Evolutionary conservation across 2,113 vertebrate genomes (phyloP).

Genomic region (Hemiscyllium ocellatum): DNA sequence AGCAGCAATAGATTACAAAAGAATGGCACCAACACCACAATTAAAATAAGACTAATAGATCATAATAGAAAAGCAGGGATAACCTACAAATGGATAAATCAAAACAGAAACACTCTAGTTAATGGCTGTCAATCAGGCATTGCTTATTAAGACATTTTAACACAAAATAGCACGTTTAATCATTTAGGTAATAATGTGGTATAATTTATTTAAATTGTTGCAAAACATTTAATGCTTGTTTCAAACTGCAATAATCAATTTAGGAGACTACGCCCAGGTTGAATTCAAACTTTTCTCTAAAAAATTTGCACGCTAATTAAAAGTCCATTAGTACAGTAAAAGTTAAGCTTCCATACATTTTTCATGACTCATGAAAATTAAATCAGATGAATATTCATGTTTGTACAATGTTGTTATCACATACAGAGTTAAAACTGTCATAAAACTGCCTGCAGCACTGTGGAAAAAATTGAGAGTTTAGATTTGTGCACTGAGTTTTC

Average conservation of each 20-base stretch:
- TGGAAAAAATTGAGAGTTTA: not conserved
- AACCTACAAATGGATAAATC: not conserved
- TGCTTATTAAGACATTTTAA: constrained; percentile 22
- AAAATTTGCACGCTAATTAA: not conserved
- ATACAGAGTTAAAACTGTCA: not conserved
- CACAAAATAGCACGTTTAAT: not conserved
- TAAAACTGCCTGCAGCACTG: not conserved
- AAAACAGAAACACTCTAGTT: not conserved
- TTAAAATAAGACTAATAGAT: not conserved
- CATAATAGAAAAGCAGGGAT: not conserved
- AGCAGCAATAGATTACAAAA: not conserved
- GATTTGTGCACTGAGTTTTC: not conserved
- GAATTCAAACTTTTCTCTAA: not conserved
- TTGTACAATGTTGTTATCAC: constrained; percentile 23
- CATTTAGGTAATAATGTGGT: not conserved
- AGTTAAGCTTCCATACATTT: constrained; percentile 8
- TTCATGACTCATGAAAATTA: not conserved
- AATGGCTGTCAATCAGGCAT: not conserved
- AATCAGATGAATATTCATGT: constrained; percentile 2
- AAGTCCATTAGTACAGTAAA: constrained; percentile 14
- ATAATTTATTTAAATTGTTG: constrained; percentile 1
- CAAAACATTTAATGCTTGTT: not conserved
- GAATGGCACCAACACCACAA: not conserved
- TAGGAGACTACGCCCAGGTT: not conserved
- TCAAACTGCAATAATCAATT: not conserved